These are phyloP conservation scores for Muntiacus reevesi DNA, from an alignment of 2,113 vertebrate species.

Conservation along the genomic window DNA sequence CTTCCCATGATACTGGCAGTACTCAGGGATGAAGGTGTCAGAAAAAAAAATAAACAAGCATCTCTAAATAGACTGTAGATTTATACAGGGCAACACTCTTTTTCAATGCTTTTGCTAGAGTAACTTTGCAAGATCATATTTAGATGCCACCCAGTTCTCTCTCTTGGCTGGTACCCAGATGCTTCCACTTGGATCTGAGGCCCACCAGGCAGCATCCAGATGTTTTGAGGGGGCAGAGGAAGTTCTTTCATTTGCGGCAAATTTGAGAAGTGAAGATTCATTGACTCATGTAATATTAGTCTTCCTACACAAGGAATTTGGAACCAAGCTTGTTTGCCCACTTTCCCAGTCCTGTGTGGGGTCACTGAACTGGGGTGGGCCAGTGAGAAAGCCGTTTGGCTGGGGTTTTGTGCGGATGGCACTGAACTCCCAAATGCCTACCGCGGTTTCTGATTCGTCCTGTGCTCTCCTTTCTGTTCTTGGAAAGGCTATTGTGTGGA, in stretches of 20 bases:
- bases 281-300: conserved; percentile 77
- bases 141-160: conserved; percentile 47
- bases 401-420: conserved; percentile 68
- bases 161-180: conserved; percentile 36
- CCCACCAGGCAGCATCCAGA: conserved; percentile 77
- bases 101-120: conserved; percentile 42
- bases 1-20: background rate
- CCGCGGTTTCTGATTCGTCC: conserved; percentile 60
- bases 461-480: conserved; percentile 59
- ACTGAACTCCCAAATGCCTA: conserved; percentile 70
- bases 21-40: background rate
- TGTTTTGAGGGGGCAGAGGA: conserved; percentile 79
- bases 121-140: conserved; percentile 30
- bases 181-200: conserved; percentile 47
- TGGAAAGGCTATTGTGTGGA: conserved; percentile 64
- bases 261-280: conserved; percentile 73
- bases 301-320: conserved; percentile 74
- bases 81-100: background rate
- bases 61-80: background rate
- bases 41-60: background rate
- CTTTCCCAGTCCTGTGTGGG: conserved; percentile 69
- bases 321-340: conserved; percentile 71
- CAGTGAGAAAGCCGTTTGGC: conserved; percentile 58
- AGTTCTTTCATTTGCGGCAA: conserved; percentile 73
- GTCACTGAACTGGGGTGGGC: conserved; percentile 53